phyloP scores from a whole-genome alignment of 1,140 invertebrate genomes.

The Zaprionus ornatus region DNA sequence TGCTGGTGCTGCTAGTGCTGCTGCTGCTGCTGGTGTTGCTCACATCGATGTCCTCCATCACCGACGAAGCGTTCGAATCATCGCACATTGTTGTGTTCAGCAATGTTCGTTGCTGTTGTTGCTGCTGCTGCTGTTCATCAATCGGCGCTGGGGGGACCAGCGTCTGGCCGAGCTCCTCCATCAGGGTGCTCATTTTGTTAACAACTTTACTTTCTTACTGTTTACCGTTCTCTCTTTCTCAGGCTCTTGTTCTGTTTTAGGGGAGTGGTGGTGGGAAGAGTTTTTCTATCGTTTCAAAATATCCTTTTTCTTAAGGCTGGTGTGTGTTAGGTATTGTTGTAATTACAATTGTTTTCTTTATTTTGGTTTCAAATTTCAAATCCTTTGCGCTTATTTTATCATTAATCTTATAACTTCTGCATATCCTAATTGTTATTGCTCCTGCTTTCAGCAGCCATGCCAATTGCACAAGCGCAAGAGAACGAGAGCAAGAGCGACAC shows the following conservation, averaged over 20 bases:
- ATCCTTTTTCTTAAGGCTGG: neutral
- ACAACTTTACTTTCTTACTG: constrained; percentile 6
- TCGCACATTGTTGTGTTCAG: constrained; percentile 47
- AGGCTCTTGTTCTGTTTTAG: neutral
- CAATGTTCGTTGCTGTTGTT: constrained; percentile 3
- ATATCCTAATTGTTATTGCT: constrained; percentile 32
- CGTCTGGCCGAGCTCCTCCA: constrained; percentile 41
- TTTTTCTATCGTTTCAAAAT: neutral
- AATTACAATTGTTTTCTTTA: constrained; percentile 11
- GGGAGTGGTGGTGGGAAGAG: constrained; percentile 10
- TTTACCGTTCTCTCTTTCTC: neutral
- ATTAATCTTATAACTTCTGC: constrained; percentile 29
- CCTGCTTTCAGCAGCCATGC: constrained; percentile 31
- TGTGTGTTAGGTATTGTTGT: neutral
- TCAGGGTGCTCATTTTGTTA: constrained; percentile 33
- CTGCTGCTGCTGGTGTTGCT: constrained; percentile 70
- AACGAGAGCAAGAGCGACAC: constrained; percentile 1
- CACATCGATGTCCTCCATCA: constrained; percentile 64
- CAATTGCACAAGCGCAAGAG: constrained; percentile 27
- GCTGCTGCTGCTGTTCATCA: constrained; percentile 28
- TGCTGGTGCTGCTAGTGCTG: constrained; percentile 43
- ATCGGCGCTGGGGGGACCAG: constrained; percentile 22
- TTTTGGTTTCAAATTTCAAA: constrained; percentile 27
- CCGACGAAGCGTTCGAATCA: constrained; percentile 55
- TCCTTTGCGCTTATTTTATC: constrained; percentile 26